Evolutionary conservation across 2,113 vertebrate species (phyloP).

Genomic region (Hippopotamus amphibius): DNA sequence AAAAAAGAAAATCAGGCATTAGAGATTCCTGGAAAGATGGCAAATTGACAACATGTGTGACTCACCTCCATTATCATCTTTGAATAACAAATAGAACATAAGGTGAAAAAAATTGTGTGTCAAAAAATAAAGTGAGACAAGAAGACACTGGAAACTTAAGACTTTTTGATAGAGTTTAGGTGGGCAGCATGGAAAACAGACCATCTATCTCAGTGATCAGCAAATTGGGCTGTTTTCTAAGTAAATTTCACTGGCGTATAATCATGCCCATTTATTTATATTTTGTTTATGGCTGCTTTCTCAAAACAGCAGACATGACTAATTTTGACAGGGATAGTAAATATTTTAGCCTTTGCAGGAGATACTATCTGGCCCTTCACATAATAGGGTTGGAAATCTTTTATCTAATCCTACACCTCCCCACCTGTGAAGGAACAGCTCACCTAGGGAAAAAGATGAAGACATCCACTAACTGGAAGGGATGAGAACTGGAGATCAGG

Average conservation of each 20-base stretch:
- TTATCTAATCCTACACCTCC: background rate
- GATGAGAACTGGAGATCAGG: background rate
- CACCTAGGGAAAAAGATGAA: background rate
- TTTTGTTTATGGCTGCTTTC: background rate
- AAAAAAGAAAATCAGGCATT: background rate
- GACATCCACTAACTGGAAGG: background rate
- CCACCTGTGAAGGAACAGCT: background rate
- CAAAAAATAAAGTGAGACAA: conserved; percentile 16
- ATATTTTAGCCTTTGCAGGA: background rate
- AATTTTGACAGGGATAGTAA: background rate
- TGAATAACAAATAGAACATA: conserved; percentile 20
- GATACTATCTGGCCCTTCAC: background rate
- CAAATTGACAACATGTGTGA: background rate
- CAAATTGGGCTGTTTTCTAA: background rate
- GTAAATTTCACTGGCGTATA: background rate
- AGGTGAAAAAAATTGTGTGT: background rate
- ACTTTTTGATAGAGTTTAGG: background rate
- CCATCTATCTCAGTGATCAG: background rate
- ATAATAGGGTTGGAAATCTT: background rate
- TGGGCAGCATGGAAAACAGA: background rate
- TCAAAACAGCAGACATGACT: background rate
- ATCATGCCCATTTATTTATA: background rate
- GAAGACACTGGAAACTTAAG: background rate
- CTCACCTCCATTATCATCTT: background rate
- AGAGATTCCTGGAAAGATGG: conserved; percentile 43